These are phyloP conservation scores for Phoenicopterus ruber DNA, from an alignment of 2,113 vertebrate species.

Conservation along the genomic window DNA sequence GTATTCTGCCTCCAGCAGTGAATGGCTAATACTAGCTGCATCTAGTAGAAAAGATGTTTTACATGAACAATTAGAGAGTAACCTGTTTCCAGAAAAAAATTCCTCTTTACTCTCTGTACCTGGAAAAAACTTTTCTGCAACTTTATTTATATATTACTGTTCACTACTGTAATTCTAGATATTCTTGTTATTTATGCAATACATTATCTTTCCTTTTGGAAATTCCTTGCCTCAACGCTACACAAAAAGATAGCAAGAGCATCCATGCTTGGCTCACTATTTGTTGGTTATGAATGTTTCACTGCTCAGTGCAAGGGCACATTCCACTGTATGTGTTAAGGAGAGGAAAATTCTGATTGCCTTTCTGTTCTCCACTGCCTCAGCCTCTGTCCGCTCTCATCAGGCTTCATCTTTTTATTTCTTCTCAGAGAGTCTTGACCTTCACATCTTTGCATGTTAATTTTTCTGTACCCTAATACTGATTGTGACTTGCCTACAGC, in stretches of 20 bases:
- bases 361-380: not conserved
- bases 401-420: not conserved
- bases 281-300: not conserved
- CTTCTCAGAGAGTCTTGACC: not conserved
- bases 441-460: not conserved
- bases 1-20: not conserved
- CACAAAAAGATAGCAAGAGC: not conserved
- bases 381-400: not conserved
- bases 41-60: not conserved
- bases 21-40: not conserved
- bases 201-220: not conserved
- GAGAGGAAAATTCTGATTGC: not conserved
- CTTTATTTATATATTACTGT: not conserved
- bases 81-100: not conserved
- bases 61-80: not conserved
- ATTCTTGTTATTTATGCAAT: not conserved
- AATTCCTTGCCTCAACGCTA: not conserved
- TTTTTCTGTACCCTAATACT: not conserved
- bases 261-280: not conserved
- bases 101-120: not conserved
- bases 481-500: not conserved
- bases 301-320: not conserved
- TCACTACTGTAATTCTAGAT: not conserved
- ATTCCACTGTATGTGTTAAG: not conserved
- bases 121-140: not conserved